A percentile compares a stretch with the other conserved stretches of the same genome.
phyloP scores from a whole-genome alignment of 2,888 invertebrate genomes.

The Merodon equestris region DNA sequence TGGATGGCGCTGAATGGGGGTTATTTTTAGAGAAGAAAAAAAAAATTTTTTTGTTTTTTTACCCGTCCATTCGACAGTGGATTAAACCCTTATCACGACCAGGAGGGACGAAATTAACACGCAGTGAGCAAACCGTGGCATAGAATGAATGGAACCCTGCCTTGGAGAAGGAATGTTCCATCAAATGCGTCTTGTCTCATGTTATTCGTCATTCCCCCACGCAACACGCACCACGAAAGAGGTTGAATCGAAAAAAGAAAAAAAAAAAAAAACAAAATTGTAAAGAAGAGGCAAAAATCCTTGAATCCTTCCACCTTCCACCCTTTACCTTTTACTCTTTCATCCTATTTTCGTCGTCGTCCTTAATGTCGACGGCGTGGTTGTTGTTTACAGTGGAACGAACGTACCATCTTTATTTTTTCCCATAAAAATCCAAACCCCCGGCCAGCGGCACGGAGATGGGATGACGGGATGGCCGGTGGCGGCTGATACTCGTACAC shows the following conservation, averaged over 20 bases:
- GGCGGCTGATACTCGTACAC: slow-evolving; percentile 24
- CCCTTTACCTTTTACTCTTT: slow-evolving; percentile 37
- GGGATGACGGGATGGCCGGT: slow-evolving; percentile 32
- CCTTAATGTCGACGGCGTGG: too few relatives aligned
- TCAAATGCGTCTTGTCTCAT: slow-evolving; percentile 17
- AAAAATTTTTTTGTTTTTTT: too few relatives aligned
- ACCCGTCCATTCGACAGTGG: slow-evolving; percentile 64
- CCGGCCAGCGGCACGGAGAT: too few relatives aligned
- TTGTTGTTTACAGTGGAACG: slow-evolving; percentile 34
- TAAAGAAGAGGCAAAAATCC: slow-evolving; percentile 47
- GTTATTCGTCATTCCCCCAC: slow-evolving; percentile 1
- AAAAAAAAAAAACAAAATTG: slow-evolving; percentile 30
- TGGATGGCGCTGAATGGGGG: too few relatives aligned
- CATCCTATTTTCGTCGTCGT: slow-evolving; percentile 43
- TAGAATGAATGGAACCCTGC: slow-evolving; percentile 14
- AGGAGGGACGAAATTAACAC: slow-evolving; percentile 66
- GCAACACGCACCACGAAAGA: slow-evolving; percentile 2
- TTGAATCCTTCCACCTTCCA: slow-evolving; percentile 32
- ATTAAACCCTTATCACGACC: slow-evolving; percentile 67
- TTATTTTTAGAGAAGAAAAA: slow-evolving; percentile 56
- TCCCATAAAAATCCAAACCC: slow-evolving; percentile 26
- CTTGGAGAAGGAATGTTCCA: slow-evolving; percentile 17
- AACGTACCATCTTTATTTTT: slow-evolving; percentile 45
- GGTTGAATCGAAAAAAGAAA: slow-evolving; percentile 47
- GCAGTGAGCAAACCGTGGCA: slow-evolving; percentile 26